A percentile compares a stretch with the other conserved stretches of the same genome.
phyloP scores from a whole-genome alignment of 2,113 vertebrate species.

The Artemisiospiza belli region DNA sequence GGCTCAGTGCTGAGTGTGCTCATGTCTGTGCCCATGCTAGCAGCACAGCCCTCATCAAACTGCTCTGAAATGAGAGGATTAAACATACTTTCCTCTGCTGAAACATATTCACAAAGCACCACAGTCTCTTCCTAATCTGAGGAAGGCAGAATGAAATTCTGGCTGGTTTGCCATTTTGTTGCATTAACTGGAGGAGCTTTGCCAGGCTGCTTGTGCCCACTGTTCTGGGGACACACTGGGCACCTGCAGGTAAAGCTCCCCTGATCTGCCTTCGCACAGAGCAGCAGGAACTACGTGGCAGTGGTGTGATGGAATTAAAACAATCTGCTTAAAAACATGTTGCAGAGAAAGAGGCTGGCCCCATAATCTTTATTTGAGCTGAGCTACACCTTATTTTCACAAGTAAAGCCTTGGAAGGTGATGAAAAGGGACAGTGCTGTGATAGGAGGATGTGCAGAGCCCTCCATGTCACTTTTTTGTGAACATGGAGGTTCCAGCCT shows the following conservation, averaged over 20 bases:
- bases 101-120: background rate
- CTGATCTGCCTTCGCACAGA: rapidly evolving
- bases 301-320: background rate
- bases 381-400: background rate
- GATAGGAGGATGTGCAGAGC: rapidly evolving
- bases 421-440: background rate
- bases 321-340: background rate
- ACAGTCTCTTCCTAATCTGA: background rate
- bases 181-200: background rate
- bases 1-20: background rate
- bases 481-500: background rate
- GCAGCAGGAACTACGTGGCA: background rate
- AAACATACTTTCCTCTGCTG: background rate
- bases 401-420: background rate
- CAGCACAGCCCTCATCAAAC: background rate
- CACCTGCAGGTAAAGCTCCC: background rate
- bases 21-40: background rate
- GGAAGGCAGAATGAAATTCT: background rate
- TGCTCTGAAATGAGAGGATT: background rate
- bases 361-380: background rate
- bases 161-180: background rate
- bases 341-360: background rate
- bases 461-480: rapidly evolving
- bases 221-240: background rate
- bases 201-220: background rate